Percentiles rank a stretch among this genome's conserved stretches.
phyloP scores from a whole-genome alignment of 2,113 vertebrate species.

The Platysteira castanea region DNA sequence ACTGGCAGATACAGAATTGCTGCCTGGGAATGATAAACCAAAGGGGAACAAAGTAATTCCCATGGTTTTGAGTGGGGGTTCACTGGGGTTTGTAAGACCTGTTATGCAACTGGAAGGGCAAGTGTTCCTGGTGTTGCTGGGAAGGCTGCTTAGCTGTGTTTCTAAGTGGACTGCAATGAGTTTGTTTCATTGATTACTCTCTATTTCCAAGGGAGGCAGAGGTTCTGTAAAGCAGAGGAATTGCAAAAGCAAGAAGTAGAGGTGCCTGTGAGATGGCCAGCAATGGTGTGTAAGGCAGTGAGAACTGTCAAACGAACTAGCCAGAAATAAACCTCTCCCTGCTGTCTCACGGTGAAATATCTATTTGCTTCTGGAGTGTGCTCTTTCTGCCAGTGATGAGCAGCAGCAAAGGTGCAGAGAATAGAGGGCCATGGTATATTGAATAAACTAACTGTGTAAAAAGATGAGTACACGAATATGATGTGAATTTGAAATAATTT shows the following conservation, averaged over 20 bases:
- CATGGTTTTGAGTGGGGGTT: not conserved
- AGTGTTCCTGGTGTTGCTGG: not conserved
- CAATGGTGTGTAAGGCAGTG: not conserved
- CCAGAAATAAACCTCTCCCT: not conserved
- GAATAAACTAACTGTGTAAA: not conserved
- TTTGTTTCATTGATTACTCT: not conserved
- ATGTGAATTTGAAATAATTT: not conserved
- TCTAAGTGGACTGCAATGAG: not conserved
- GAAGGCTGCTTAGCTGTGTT: not conserved
- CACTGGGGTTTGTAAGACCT: not conserved
- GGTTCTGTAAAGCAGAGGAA: not conserved
- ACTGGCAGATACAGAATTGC: not conserved
- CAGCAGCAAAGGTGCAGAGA: not conserved
- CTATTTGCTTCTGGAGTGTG: not conserved
- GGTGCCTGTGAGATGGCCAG: not conserved
- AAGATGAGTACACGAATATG: accelerated
- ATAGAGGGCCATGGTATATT: not conserved
- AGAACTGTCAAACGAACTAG: not conserved
- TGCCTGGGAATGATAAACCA: not conserved
- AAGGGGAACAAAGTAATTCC: not conserved
- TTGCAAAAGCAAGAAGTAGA: not conserved
- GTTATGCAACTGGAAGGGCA: not conserved
- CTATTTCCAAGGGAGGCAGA: not conserved
- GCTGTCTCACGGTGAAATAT: not conserved
- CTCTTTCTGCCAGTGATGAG: not conserved